Evolutionary conservation across 2,888 invertebrate species (phyloP).

Genomic region (Lasioglossum vierecki): DNA sequence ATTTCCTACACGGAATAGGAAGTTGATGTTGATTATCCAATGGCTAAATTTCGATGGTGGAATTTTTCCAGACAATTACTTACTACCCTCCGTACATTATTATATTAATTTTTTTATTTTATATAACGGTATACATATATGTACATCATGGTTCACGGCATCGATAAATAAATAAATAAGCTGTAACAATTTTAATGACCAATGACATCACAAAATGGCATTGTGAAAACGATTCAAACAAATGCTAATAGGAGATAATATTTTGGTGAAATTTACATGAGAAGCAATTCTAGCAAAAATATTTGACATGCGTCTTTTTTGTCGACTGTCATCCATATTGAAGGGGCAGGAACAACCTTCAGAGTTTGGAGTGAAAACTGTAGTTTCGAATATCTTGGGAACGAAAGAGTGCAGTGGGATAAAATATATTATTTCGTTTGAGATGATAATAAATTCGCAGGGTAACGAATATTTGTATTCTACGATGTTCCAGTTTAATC

Average conservation of each 20-base stretch:
- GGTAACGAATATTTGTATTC: background rate
- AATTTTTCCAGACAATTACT: no score
- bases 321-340: background rate
- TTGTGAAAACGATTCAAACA: background rate
- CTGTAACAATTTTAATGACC: background rate
- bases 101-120: no score
- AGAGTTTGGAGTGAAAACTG: background rate
- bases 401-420: background rate
- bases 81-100: no score
- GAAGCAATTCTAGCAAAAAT: background rate
- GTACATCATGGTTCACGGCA: no score
- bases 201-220: no score
- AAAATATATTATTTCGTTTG: no score
- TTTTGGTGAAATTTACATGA: background rate
- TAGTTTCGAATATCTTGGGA: background rate
- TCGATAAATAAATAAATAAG: no score
- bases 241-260: background rate
- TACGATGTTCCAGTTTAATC: no score
- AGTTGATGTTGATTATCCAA: background rate
- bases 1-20: background rate
- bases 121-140: no score
- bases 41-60: background rate
- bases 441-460: no score
- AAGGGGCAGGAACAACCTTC: background rate
- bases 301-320: background rate